Conservation (phyloP, 2,797 vertebrate species). For the Danio aesculapii region DNA sequence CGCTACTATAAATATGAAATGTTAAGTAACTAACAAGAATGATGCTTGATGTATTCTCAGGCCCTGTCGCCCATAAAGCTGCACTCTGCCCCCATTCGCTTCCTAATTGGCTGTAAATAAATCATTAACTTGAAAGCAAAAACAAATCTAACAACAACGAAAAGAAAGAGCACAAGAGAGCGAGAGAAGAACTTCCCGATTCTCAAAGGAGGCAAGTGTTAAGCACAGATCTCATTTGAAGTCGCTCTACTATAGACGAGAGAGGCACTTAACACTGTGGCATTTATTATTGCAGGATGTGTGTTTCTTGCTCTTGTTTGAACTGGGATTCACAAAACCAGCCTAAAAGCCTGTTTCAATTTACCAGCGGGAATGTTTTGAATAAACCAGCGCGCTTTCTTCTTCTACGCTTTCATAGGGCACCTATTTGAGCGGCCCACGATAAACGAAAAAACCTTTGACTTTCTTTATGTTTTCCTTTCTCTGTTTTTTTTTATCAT, state of each 20-base stretch:
- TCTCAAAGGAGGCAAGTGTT: slow-evolving; percentile 74
- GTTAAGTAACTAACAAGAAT: slow-evolving; percentile 18
- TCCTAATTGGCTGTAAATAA: slow-evolving; percentile 85
- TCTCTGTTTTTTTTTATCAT: slow-evolving; percentile 64
- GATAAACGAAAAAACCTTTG: slow-evolving; percentile 61
- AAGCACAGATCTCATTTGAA: slow-evolving; percentile 85
- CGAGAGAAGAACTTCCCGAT: slow-evolving; percentile 15
- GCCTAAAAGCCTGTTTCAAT: slow-evolving; percentile 85
- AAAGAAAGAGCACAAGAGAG: slow-evolving; percentile 41
- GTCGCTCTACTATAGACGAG: slow-evolving; percentile 75
- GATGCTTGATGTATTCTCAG: slow-evolving; percentile 62
- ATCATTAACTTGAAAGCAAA: slow-evolving; percentile 85
- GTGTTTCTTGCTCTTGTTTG: slow-evolving; percentile 85
- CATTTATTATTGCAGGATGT: slow-evolving; percentile 80
- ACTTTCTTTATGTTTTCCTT: slow-evolving; percentile 57
- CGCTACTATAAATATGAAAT: background rate
- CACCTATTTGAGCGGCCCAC: slow-evolving; percentile 48
- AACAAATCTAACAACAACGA: slow-evolving; percentile 66
- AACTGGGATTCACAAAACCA: slow-evolving; percentile 80
- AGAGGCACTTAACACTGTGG: slow-evolving; percentile 82
- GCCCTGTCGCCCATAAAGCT: slow-evolving; percentile 78
- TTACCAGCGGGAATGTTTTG: slow-evolving; percentile 82
- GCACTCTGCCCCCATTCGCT: slow-evolving; percentile 81
- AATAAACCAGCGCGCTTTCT: slow-evolving; percentile 79
- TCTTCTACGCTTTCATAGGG: slow-evolving; percentile 80